These are phyloP conservation scores for Urocolius indicus DNA, from an alignment of 2,113 vertebrate genomes.

Conservation along the genomic window DNA sequence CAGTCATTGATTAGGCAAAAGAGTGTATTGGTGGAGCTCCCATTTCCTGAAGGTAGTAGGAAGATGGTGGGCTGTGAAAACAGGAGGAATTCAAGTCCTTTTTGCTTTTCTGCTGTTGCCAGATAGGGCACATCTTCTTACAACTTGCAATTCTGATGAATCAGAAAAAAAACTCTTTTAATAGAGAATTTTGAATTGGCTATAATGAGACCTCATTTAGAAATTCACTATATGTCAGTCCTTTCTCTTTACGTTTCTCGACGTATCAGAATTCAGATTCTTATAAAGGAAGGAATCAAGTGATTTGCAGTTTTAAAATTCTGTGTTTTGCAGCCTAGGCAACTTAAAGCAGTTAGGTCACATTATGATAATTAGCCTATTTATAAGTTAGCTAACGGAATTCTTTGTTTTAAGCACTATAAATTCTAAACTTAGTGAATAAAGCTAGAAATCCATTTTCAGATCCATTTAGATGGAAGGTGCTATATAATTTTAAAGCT, in stretches of 20 bases:
- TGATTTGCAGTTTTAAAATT: conserved; percentile 24
- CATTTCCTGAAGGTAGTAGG: neutral
- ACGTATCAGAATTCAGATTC: neutral
- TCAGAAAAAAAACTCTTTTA: neutral
- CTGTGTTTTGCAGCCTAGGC: conserved; percentile 32
- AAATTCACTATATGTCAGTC: neutral
- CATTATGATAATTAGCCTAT: conserved; percentile 45
- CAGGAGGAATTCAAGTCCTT: neutral
- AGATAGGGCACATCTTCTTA: neutral
- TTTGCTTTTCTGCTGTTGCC: neutral
- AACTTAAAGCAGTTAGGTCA: conserved; percentile 24
- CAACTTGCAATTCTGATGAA: neutral
- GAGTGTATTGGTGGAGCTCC: accelerated
- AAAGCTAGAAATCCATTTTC: neutral
- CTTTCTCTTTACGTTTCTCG: neutral
- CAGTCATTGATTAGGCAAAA: neutral
- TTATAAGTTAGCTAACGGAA: conserved; percentile 28
- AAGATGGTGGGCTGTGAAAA: neutral
- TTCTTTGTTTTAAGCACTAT: conserved; percentile 52
- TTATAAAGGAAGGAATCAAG: neutral
- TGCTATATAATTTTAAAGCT: conserved; percentile 53
- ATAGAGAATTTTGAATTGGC: conserved; percentile 2
- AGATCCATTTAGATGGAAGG: conserved; percentile 19
- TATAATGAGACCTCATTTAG: neutral
- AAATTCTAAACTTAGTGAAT: conserved; percentile 60